These are phyloP conservation scores for Gymnocephalus cernua DNA, from an alignment of 2,113 vertebrate species.

Conservation along the genomic window DNA sequence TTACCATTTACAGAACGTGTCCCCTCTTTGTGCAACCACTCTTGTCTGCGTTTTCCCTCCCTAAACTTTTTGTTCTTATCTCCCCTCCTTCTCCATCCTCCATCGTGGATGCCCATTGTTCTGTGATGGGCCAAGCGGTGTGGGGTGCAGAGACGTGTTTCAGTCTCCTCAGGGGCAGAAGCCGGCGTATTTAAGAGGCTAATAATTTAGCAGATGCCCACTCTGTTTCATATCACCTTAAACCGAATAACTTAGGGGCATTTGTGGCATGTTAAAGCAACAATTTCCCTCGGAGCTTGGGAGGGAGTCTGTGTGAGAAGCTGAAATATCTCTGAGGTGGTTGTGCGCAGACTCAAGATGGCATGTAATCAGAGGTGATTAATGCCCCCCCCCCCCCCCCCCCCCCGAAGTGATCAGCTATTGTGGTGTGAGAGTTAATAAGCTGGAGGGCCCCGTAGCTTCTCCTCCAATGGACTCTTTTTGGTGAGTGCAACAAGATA, in stretches of 20 bases:
- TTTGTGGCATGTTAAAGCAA: constrained; percentile 16
- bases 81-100: constrained; percentile 67
- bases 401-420: constrained; percentile 65
- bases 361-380: constrained; percentile 70
- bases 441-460: constrained; percentile 34
- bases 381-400: constrained; percentile 59
- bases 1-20: too few relatives aligned
- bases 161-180: constrained; percentile 20
- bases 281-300: background rate
- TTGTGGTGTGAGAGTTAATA: constrained; percentile 60
- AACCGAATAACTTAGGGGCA: constrained; percentile 9
- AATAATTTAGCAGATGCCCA: constrained; percentile 39
- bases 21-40: background rate
- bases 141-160: constrained; percentile 55
- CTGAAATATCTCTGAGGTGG: constrained; percentile 26
- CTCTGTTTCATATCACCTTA: constrained; percentile 13
- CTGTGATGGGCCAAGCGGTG: constrained; percentile 66
- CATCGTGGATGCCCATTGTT: constrained; percentile 81
- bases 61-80: constrained; percentile 58
- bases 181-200: constrained; percentile 26
- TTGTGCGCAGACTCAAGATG: constrained; percentile 30
- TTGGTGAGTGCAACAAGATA: constrained; percentile 58
- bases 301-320: constrained; percentile 6
- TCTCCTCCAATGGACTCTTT: constrained; percentile 23
- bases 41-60: constrained; percentile 29